Conservation (phyloP, 2,888 invertebrate species). For the Tigriopus californicus region DNA sequence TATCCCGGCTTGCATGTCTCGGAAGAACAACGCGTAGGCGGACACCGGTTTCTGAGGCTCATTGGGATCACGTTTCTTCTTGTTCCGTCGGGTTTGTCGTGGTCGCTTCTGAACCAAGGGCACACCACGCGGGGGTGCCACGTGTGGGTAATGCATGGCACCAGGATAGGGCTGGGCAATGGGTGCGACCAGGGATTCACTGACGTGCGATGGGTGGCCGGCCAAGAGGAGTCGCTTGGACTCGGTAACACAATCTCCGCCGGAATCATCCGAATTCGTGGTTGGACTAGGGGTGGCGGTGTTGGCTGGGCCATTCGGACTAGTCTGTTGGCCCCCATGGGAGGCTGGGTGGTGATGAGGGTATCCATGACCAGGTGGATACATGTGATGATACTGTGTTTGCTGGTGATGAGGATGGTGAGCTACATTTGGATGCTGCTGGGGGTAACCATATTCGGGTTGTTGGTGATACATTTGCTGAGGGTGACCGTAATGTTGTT, state of each 20-base stretch:
- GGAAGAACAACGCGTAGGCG: conserved; percentile 89
- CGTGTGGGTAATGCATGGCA: not conserved
- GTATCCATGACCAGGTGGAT: too few species aligned
- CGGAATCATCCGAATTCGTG: too few species aligned
- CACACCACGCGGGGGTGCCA: not conserved
- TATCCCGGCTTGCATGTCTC: conserved; percentile 95
- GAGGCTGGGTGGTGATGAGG: too few species aligned
- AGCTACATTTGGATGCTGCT: too few species aligned
- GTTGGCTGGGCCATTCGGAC: conserved; percentile 20
- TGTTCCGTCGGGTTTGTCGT: conserved; percentile 44
- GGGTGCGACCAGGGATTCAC: conserved; percentile 8
- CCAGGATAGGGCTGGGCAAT: not conserved
- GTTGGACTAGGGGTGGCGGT: conserved; percentile 26
- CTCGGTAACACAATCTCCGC: too few species aligned
- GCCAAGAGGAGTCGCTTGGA: conserved; percentile 24
- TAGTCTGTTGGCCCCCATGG: too few species aligned
- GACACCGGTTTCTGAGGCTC: conserved; percentile 93
- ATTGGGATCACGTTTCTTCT: conserved; percentile 84
- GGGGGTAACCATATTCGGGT: not conserved
- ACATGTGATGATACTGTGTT: too few species aligned
- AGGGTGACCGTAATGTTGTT: not conserved
- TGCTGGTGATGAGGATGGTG: too few species aligned
- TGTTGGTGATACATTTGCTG: not conserved
- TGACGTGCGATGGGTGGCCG: conserved; percentile 24
- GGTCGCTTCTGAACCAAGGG: conserved; percentile 20